These are phyloP conservation scores for Leptobrachium ailaonicum DNA, from an alignment of 2,113 vertebrate species.

Conservation along the genomic window DNA sequence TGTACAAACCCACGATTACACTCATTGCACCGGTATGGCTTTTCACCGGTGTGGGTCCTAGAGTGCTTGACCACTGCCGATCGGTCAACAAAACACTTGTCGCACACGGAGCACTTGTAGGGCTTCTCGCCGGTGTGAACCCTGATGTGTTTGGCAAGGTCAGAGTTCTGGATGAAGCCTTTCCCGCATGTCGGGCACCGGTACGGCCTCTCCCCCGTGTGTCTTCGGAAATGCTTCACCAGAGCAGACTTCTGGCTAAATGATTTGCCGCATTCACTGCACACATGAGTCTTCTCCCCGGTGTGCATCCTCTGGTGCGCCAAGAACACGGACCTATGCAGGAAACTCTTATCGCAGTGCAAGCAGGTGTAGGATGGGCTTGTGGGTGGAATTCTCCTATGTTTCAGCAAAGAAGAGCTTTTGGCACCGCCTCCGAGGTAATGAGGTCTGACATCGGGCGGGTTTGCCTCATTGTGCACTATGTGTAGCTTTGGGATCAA, in stretches of 20 bases:
- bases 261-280: constrained; percentile 53
- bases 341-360: not conserved
- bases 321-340: constrained; percentile 55
- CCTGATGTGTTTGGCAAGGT: constrained; percentile 45
- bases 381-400: not conserved
- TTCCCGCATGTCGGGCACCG: constrained; percentile 56
- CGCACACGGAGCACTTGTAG: constrained; percentile 9
- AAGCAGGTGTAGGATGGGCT: not conserved
- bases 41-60: constrained; percentile 23
- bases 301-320: constrained; percentile 56
- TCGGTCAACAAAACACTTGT: constrained; percentile 33
- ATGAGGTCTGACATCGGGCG: not conserved
- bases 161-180: constrained; percentile 52
- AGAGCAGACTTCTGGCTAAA: constrained; percentile 56
- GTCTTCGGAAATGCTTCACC: constrained; percentile 61
- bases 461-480: not conserved
- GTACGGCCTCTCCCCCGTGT: constrained; percentile 54
- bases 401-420: not conserved
- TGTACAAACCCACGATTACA: constrained; percentile 13
- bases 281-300: constrained; percentile 55
- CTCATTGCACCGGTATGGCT: constrained; percentile 8
- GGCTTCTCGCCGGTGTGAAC: constrained; percentile 49
- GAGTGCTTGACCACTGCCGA: constrained; percentile 22
- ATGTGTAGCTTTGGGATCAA: constrained; percentile 26
- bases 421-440: not conserved